Evolutionary conservation across 2,888 invertebrate genomes (phyloP).

Genomic region (Caenorhabditis zanzibari): DNA sequence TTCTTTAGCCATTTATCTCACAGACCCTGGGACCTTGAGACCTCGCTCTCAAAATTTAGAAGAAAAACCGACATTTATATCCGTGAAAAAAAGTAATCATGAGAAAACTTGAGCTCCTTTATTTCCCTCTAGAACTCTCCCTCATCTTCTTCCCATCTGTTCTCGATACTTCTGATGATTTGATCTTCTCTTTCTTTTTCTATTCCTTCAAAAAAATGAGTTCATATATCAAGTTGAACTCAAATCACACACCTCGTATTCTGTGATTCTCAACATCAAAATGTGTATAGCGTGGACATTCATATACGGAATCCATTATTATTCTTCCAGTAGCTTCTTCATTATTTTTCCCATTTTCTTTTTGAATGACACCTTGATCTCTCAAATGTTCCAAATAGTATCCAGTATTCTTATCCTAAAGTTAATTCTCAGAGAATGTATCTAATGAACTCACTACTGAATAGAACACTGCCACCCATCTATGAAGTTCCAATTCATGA

Average conservation of each 20-base stretch:
- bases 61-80: neutral
- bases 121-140: neutral
- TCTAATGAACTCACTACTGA: neutral
- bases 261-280: neutral
- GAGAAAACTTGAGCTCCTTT: neutral
- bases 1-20: no score
- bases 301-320: constrained; percentile 5
- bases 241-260: neutral
- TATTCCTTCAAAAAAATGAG: neutral
- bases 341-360: neutral
- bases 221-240: neutral
- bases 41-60: no score
- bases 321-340: neutral
- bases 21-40: no score
- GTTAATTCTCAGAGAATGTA: neutral
- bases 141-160: neutral
- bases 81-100: neutral
- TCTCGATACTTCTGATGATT: neutral
- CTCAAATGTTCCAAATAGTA: constrained; percentile 24
- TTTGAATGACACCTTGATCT: neutral
- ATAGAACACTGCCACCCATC: constrained; percentile 15
- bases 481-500: neutral
- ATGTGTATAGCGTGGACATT: neutral
- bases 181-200: neutral
- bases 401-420: constrained; percentile 20